These are phyloP conservation scores for Eupithecia centaureata DNA, from an alignment of 2,888 invertebrate species.

Conservation along the genomic window DNA sequence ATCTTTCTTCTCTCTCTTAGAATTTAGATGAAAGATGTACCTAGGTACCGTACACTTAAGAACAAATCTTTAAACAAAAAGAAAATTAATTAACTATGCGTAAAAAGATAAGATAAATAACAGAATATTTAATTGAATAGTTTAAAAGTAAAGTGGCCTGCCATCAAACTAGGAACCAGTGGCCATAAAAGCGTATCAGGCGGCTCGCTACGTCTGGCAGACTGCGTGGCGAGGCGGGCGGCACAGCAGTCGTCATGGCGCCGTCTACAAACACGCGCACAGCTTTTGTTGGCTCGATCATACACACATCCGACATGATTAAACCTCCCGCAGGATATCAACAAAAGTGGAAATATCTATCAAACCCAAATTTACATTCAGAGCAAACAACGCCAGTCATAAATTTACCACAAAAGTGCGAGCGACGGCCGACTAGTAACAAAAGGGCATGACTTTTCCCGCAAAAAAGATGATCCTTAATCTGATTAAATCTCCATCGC, in stretches of 20 bases:
- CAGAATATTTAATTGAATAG: conserved; percentile 21
- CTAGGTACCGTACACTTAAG: not conserved
- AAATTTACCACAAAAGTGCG: conserved; percentile 81
- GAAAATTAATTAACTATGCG: not conserved
- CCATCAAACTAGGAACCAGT: conserved; percentile 46
- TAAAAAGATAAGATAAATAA: not conserved
- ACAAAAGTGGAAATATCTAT: conserved; percentile 53
- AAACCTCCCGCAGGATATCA: conserved; percentile 47
- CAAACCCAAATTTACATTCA: conserved; percentile 75
- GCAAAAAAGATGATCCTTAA: conserved; percentile 84
- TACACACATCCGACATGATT: conserved; percentile 36
- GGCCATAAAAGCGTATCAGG: conserved; percentile 58
- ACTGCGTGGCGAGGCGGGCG: conserved; percentile 53
- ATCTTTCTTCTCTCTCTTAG: not conserved
- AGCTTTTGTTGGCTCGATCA: conserved; percentile 39
- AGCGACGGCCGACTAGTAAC: conserved; percentile 79
- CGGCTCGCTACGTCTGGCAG: conserved; percentile 62
- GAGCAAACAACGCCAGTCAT: conserved; percentile 76
- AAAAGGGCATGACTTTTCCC: conserved; percentile 82
- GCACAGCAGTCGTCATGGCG: conserved; percentile 65
- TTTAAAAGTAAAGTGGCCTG: conserved; percentile 25
- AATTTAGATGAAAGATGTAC: not conserved
- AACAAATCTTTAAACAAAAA: not conserved
- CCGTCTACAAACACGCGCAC: conserved; percentile 54
- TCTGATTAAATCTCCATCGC: conserved; percentile 85